Conservation (phyloP, 2,888 invertebrate genomes). For the Agriopis leucophaearia region DNA sequence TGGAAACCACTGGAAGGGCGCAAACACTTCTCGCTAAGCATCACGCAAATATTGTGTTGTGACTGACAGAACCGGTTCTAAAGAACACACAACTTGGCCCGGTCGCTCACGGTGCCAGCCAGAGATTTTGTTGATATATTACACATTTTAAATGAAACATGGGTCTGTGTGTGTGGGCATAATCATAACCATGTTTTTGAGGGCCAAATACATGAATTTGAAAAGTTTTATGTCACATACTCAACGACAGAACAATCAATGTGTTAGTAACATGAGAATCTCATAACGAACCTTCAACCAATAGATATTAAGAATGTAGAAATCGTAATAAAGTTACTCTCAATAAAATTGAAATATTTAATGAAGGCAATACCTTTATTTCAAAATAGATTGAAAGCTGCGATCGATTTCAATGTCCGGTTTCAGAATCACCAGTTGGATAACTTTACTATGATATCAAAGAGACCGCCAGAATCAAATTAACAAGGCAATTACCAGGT, state of each 20-base stretch:
- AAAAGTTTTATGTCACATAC: neutral
- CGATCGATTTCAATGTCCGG: slow-evolving; percentile 63
- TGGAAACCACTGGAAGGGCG: slow-evolving; percentile 62
- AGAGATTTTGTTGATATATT: slow-evolving; percentile 51
- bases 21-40: slow-evolving; percentile 59
- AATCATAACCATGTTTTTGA: slow-evolving; percentile 10
- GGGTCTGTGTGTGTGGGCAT: slow-evolving; percentile 24
- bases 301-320: slow-evolving; percentile 63
- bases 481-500: slow-evolving; percentile 82
- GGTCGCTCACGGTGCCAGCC: slow-evolving; percentile 58
- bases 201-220: slow-evolving; percentile 8
- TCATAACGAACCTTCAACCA: slow-evolving; percentile 27
- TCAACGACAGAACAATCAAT: slow-evolving; percentile 1
- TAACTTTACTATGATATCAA: slow-evolving; percentile 72
- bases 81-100: slow-evolving; percentile 62
- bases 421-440: slow-evolving; percentile 71
- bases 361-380: slow-evolving; percentile 72
- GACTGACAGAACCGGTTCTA: slow-evolving; percentile 73
- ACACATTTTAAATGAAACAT: slow-evolving; percentile 48
- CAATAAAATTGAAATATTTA: slow-evolving; percentile 75
- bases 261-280: slow-evolving; percentile 16
- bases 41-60: slow-evolving; percentile 76
- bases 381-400: slow-evolving; percentile 67
- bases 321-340: slow-evolving; percentile 62
- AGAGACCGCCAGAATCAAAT: slow-evolving; percentile 77